Conservation (phyloP, 1,140 invertebrate species). For the Batillaria attramentaria region DNA sequence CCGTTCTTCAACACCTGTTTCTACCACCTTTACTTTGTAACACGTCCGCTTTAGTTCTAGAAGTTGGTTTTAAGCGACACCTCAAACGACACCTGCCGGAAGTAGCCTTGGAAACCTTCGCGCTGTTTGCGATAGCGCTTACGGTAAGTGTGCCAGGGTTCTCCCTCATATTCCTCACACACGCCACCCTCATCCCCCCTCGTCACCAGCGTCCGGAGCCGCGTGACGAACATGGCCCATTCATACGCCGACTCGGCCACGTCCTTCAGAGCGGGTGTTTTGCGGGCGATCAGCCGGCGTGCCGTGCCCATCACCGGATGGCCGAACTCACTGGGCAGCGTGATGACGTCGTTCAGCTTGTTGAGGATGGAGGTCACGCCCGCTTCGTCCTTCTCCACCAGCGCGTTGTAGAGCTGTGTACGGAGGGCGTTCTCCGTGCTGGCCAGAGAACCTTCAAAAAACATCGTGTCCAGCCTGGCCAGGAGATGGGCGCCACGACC, state of each 20-base stretch:
- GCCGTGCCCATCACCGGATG: constrained; percentile 30
- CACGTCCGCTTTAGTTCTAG: no score
- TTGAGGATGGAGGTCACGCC: constrained; percentile 4
- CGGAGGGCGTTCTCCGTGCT: constrained; percentile 31
- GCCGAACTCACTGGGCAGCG: constrained; percentile 20
- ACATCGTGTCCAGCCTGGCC: constrained; percentile 42
- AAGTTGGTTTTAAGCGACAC: constrained; percentile 22
- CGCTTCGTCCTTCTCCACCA: constrained; percentile 29
- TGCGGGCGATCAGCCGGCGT: constrained; percentile 10
- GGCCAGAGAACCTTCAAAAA: constrained; percentile 37
- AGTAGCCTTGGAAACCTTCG: constrained; percentile 16
- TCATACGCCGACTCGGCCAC: constrained; percentile 31
- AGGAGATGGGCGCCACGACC: constrained; percentile 35
- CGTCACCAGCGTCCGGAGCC: constrained; percentile 9
- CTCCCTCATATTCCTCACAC: constrained; percentile 38
- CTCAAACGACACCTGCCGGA: constrained; percentile 30
- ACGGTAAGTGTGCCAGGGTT: constrained; percentile 42
- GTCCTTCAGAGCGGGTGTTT: constrained; percentile 31
- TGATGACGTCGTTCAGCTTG: constrained; percentile 28
- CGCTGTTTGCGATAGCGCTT: constrained; percentile 30
- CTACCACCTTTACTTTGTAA: no score
- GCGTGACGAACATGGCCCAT: constrained; percentile 33
- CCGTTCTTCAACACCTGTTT: no score
- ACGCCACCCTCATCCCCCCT: constrained; percentile 22
- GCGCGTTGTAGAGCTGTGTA: constrained; percentile 29